A percentile compares a stretch with the other conserved stretches of the same genome.
Conservation (phyloP, 2,113 vertebrate species). For the Lipotes vexillifer region DNA sequence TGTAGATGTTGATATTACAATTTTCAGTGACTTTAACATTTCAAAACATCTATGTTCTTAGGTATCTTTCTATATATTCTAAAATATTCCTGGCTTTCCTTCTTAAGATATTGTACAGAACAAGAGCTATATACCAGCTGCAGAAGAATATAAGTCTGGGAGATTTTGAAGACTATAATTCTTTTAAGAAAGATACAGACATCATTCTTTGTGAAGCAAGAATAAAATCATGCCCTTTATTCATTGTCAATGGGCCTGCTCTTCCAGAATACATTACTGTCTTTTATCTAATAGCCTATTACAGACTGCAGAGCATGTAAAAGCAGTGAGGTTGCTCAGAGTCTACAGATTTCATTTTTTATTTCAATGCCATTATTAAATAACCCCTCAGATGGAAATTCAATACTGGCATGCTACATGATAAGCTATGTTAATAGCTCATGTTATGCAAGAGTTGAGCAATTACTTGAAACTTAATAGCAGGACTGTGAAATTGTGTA, state of each 20-base stretch:
- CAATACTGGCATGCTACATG: conserved; percentile 57
- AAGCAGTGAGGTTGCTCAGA: conserved; percentile 61
- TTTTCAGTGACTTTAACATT: not conserved
- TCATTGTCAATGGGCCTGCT: conserved; percentile 52
- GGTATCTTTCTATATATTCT: not conserved
- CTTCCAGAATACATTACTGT: conserved; percentile 65
- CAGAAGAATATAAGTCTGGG: not conserved
- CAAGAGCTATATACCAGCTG: not conserved
- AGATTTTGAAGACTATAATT: conserved; percentile 34
- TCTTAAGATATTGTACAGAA: not conserved
- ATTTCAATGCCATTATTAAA: conserved; percentile 72
- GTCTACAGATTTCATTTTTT: conserved; percentile 72
- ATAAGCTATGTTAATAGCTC: conserved; percentile 71
- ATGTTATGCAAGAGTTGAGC: conserved; percentile 69
- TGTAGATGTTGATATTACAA: not conserved
- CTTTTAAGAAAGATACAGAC: conserved; percentile 57
- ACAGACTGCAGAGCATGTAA: conserved; percentile 61
- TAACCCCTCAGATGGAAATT: conserved; percentile 69
- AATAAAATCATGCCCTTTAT: conserved; percentile 67
- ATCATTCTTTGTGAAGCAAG: conserved; percentile 59
- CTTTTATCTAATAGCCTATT: conserved; percentile 71
- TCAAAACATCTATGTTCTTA: not conserved
- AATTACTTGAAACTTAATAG: conserved; percentile 73
- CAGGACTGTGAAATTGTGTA: conserved; percentile 59
- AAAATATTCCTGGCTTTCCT: not conserved